Conservation (phyloP, 2,113 vertebrate species). For the Chloroceryle aenea region DNA sequence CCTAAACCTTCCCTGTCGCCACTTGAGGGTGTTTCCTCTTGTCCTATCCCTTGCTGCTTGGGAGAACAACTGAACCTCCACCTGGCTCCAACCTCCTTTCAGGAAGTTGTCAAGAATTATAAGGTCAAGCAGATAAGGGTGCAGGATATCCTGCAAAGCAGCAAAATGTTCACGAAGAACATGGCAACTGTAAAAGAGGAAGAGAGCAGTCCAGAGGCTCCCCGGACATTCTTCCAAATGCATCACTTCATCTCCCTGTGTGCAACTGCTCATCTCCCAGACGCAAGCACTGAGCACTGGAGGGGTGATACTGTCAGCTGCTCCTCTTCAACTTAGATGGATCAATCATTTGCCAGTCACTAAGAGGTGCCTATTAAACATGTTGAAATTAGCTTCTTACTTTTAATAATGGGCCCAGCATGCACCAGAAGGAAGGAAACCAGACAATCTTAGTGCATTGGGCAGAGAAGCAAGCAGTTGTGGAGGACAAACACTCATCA, state of each 20-base stretch:
- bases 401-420: background rate
- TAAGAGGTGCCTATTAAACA: background rate
- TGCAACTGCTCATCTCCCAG: background rate
- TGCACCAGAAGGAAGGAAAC: background rate
- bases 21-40: no score
- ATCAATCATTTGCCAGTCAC: background rate
- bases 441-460: background rate
- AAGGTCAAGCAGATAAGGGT: background rate
- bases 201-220: background rate
- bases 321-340: background rate
- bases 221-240: background rate
- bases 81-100: no score
- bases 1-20: no score
- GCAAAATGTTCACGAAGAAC: accelerated
- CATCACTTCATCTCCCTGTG: background rate
- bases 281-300: background rate
- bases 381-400: background rate
- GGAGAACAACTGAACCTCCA: no score
- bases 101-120: no score
- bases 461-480: background rate
- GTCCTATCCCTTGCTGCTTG: no score
- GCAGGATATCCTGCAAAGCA: background rate
- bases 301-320: background rate
- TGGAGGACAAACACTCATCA: background rate
- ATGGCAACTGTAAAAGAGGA: background rate